A percentile compares a stretch with the other conserved stretches of the same genome.
phyloP scores from a whole-genome alignment of 2,888 invertebrate species.

The Campoplex capitator region DNA sequence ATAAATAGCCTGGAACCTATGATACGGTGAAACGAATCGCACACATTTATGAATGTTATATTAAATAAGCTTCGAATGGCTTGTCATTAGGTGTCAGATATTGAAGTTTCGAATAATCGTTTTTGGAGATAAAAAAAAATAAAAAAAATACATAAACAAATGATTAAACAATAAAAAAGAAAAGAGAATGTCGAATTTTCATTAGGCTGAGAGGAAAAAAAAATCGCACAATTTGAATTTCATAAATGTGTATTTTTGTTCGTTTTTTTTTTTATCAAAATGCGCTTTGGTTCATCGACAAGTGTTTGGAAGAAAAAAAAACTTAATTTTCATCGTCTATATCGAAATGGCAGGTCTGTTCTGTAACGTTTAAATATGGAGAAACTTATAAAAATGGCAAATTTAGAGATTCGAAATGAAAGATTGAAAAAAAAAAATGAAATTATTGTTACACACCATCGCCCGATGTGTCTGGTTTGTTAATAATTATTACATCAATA shows the following conservation, averaged over 20 bases:
- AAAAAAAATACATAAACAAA: neutral
- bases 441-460: constrained; percentile 81
- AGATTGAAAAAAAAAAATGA: constrained; percentile 58
- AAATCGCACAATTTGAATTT: constrained; percentile 41
- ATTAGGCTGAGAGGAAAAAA: neutral
- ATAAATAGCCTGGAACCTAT: constrained; percentile 32
- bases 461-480: constrained; percentile 80
- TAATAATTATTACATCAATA: constrained; percentile 81
- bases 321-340: constrained; percentile 25
- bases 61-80: constrained; percentile 71
- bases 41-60: constrained; percentile 68
- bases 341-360: constrained; percentile 55
- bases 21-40: constrained; percentile 29
- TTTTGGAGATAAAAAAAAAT: neutral
- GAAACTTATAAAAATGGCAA: constrained; percentile 15
- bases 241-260: neutral
- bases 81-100: constrained; percentile 69
- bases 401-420: constrained; percentile 36
- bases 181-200: constrained; percentile 15
- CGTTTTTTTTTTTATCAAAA: neutral
- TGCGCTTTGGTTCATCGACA: neutral
- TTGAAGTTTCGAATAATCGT: constrained; percentile 33
- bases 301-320: neutral
- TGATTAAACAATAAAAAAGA: neutral
- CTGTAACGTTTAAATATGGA: constrained; percentile 41